These are phyloP conservation scores for Myathropa florea DNA, from an alignment of 2,888 invertebrate genomes.

Conservation along the genomic window DNA sequence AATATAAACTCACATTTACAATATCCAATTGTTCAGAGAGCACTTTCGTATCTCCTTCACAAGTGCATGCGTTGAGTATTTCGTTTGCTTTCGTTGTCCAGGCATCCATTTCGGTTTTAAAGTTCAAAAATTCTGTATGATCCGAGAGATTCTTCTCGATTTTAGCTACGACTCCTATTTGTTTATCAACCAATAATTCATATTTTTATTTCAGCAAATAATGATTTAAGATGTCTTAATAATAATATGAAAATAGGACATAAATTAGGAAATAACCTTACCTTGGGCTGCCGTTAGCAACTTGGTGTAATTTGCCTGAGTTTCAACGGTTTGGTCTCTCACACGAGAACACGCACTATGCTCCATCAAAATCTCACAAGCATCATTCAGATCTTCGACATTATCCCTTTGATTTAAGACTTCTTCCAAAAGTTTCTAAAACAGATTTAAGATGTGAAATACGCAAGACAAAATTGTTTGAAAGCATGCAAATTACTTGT, in stretches of 20 bases:
- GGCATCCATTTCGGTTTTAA: conserved; percentile 89
- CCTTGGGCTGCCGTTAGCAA: conserved; percentile 90
- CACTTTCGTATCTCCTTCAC: conserved; percentile 88
- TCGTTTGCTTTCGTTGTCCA: conserved; percentile 92
- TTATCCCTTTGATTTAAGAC: conserved; percentile 88
- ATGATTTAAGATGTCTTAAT: neutral
- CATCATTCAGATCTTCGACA: conserved; percentile 92
- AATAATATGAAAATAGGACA: neutral
- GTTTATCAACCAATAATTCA: neutral
- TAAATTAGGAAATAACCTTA: conserved; percentile 57
- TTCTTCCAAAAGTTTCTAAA: conserved; percentile 86
- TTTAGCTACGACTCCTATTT: conserved; percentile 86
- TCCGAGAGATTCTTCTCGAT: conserved; percentile 95
- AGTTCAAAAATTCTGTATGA: conserved; percentile 94
- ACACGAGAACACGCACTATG: conserved; percentile 92
- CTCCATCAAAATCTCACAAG: conserved; percentile 93
- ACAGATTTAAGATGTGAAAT: conserved; percentile 12
- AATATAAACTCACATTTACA: conserved; percentile 83
- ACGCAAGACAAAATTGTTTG: neutral
- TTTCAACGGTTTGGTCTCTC: conserved; percentile 91
- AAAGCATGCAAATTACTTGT: conserved; percentile 13
- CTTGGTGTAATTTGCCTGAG: conserved; percentile 91
- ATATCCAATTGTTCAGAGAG: conserved; percentile 91
- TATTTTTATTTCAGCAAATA: neutral
- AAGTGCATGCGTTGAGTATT: conserved; percentile 90